A percentile compares a stretch with the other conserved stretches of the same genome.
Conservation (phyloP, 2,797 vertebrate genomes). For the Hippocampus kuda region DNA sequence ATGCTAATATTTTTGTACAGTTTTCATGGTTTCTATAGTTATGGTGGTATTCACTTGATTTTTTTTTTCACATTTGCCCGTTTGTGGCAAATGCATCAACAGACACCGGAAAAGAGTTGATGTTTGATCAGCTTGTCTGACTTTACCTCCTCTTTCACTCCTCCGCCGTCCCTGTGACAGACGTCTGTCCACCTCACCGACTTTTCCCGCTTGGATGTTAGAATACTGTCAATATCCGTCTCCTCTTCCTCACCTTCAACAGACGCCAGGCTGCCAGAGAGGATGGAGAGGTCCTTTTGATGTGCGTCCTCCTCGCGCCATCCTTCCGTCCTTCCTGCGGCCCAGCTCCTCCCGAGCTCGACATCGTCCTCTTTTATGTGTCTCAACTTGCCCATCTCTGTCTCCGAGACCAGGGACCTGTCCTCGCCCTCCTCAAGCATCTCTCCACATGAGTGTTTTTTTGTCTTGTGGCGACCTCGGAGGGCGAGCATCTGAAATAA, state of each 20-base stretch:
- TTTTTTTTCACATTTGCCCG: background rate
- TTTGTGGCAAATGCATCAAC: constrained; percentile 44
- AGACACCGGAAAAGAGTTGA: constrained; percentile 66
- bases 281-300: constrained; percentile 31
- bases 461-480: constrained; percentile 62
- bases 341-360: constrained; percentile 24
- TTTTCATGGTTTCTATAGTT: no score
- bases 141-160: constrained; percentile 37
- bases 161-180: constrained; percentile 29
- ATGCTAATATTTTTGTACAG: no score
- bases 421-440: constrained; percentile 48
- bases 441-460: constrained; percentile 48
- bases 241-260: constrained; percentile 47
- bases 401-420: constrained; percentile 48
- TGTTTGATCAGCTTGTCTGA: constrained; percentile 48
- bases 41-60: no score
- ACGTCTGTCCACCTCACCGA: constrained; percentile 52
- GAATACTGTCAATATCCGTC: constrained; percentile 38
- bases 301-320: constrained; percentile 27
- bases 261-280: constrained; percentile 29
- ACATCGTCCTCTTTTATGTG: constrained; percentile 34
- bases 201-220: constrained; percentile 32
- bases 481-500: constrained; percentile 67
- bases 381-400: constrained; percentile 53
- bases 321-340: constrained; percentile 29